Evolutionary conservation across 2,888 invertebrate genomes (phyloP).

Genomic region (Ichneumoninae sp.): DNA sequence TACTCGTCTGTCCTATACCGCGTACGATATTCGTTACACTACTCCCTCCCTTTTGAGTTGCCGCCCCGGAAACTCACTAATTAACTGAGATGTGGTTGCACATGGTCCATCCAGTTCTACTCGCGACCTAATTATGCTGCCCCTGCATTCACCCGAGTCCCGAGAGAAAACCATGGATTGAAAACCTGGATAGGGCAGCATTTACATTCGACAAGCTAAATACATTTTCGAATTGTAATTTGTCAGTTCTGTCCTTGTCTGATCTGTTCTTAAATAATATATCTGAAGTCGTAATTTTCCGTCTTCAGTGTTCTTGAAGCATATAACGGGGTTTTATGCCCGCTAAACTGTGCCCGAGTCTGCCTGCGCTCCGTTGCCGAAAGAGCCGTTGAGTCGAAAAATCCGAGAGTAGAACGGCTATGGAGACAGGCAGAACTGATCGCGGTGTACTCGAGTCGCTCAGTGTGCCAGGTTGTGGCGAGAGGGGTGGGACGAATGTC

Average conservation of each 20-base stretch:
- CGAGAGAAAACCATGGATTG: slow-evolving; percentile 2
- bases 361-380: too few species aligned
- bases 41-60: slow-evolving; percentile 3
- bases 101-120: slow-evolving; percentile 21
- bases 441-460: too few species aligned
- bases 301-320: background rate
- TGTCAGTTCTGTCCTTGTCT: background rate
- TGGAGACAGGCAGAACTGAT: too few species aligned
- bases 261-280: too few species aligned
- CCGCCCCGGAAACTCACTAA: slow-evolving; percentile 14
- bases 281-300: background rate
- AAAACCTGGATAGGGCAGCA: background rate
- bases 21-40: background rate
- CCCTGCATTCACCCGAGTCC: slow-evolving; percentile 17
- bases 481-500: too few species aligned
- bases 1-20: too few species aligned
- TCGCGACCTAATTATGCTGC: slow-evolving; percentile 13
- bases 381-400: too few species aligned
- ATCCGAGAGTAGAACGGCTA: too few species aligned
- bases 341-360: too few species aligned
- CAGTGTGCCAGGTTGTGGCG: too few species aligned
- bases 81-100: slow-evolving; percentile 25
- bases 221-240: background rate
- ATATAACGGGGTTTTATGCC: too few species aligned
- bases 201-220: background rate